Base-by-base conservation (phyloP, 2,797 vertebrate genomes). In the Rhynchonycteris naso region DNA sequence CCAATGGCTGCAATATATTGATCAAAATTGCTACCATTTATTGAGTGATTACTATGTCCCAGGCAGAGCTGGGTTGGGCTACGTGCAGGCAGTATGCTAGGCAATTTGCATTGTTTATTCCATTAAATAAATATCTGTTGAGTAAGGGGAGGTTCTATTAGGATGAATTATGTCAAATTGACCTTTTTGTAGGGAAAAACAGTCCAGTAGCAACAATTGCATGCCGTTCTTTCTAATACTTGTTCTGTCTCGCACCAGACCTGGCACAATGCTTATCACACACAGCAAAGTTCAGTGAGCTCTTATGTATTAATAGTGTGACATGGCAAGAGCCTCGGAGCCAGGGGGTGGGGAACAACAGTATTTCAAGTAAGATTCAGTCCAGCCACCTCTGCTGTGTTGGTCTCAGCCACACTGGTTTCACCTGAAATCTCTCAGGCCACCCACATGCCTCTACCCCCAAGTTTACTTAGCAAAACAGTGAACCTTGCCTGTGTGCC, bases 1-100 rank as follows among this genome's bases (percentile, higher is more conserved):
- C 65, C 56, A 52, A 52, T 33, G 19, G 30, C 28, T 56, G 63
- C 66, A 54, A 72, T 11, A 22, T 35, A 90, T 12, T 79, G 63
- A 88, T 74, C 65, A 92, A 88, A 90, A 79, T n/a, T 85, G 59
- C 30, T 76, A 80, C 38, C 26, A 86, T 43, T 76, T 90, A 76
- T 15, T 93, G 66, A 91, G 33, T 54, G 15, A 89, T 89, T 50
- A 86, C 66, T 50, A 50, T n/a, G 19, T 26, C 38, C 50, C 28
- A 65, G n/a, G 28, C 56, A 92, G 35, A 33, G 9, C 63, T 26
- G 35, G 22, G 63, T 47, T 35, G 47, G 11, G 43, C 61, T 66
- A 66, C 18, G 5, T 33, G 21, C 28, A 80, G 35, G 35, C 43
- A 80, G 16, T 38, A 7, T 68, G 5, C 18, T 65, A 69, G 58